Conservation (phyloP, 2,797 vertebrate genomes). For the Menidia menidia region DNA sequence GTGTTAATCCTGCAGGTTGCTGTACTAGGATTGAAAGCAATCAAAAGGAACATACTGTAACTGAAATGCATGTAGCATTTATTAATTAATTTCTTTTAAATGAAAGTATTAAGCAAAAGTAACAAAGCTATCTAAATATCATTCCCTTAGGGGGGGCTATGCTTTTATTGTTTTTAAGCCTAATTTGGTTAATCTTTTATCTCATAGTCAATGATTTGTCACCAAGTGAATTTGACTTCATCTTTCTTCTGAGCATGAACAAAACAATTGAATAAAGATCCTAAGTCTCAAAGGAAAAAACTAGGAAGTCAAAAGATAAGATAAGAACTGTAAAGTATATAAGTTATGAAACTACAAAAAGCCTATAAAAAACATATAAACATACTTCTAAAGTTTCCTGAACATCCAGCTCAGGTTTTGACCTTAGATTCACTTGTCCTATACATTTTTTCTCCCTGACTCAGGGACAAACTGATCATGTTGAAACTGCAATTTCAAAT, state of each 20-base stretch:
- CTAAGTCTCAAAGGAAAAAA: conserved; percentile 4
- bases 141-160: neutral
- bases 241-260: neutral
- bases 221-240: neutral
- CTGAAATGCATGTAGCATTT: too few species aligned
- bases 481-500: conserved; percentile 23
- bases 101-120: too few species aligned
- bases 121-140: neutral
- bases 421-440: neutral
- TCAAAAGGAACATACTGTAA: neutral
- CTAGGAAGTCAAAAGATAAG: neutral
- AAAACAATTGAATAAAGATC: neutral
- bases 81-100: neutral
- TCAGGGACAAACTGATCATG: conserved; percentile 21
- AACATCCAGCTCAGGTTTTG: neutral
- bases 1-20: neutral
- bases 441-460: neutral
- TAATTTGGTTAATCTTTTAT: neutral
- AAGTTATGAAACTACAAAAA: neutral
- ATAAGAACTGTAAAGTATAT: conserved; percentile 3
- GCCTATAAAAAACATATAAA: neutral
- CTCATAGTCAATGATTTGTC: neutral
- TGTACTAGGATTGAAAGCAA: neutral
- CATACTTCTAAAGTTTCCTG: neutral
- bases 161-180: neutral